Conservation (phyloP, 2,888 invertebrate genomes). For the Callyntrura guangdongensis region DNA sequence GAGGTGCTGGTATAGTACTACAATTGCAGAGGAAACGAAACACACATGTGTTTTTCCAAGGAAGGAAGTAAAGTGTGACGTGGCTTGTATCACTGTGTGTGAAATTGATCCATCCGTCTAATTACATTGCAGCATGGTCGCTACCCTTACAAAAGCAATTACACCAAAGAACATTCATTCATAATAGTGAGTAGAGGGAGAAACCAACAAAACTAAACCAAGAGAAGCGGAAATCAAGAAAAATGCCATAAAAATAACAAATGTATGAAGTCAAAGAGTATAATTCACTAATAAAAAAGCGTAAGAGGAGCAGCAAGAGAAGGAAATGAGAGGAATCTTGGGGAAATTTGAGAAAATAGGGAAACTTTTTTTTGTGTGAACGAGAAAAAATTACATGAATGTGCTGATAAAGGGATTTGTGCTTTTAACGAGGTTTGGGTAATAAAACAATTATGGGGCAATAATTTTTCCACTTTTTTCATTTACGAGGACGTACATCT, state of each 20-base stretch:
- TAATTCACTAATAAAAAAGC: background rate
- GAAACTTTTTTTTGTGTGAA: background rate
- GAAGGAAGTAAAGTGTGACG: slow-evolving; percentile 69
- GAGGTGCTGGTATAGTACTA: background rate
- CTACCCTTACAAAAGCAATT: background rate
- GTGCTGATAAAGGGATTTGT: background rate
- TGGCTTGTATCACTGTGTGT: slow-evolving; percentile 65
- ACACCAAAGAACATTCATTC: background rate
- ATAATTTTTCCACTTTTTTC: slow-evolving; percentile 58
- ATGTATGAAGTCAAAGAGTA: background rate
- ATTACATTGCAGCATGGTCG: slow-evolving; percentile 41
- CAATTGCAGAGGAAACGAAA: background rate
- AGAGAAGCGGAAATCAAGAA: slow-evolving; percentile 58
- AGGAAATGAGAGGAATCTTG: slow-evolving; percentile 15
- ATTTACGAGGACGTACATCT: background rate
- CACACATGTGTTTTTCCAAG: slow-evolving; percentile 57
- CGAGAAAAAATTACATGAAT: background rate
- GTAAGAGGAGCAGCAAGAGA: background rate
- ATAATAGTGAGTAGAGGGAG: no score
- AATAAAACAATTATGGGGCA: slow-evolving; percentile 63
- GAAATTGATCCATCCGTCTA: slow-evolving; percentile 66
- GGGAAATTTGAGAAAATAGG: slow-evolving; percentile 48
- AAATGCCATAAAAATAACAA: slow-evolving; percentile 26
- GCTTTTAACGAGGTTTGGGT: slow-evolving; percentile 26
- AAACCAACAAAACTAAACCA: background rate